Base-by-base conservation (phyloP, 1,140 invertebrate species). In the Hyles vespertilio region DNA sequence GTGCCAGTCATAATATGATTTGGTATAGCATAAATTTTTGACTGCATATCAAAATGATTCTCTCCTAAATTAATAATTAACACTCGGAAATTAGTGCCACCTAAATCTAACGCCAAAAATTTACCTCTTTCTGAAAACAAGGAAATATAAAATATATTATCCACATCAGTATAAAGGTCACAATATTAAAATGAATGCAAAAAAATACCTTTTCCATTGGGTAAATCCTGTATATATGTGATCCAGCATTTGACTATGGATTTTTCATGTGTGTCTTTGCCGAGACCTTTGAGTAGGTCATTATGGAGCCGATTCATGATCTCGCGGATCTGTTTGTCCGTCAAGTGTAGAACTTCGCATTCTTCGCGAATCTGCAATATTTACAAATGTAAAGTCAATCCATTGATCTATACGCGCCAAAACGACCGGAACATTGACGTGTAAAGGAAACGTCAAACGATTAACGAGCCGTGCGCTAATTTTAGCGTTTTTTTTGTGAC, bases 61-160 rank as follows among this genome's bases (percentile, higher is more conserved):
- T 94, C 93, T 32, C 94, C 94, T 45, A 99, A 90, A 59, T 96
- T 94, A 71, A 99, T 98, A 2, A 99, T 91, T 32, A 99, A 89
- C 5, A 99, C 98, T 61, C 99, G 93, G 90, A 99, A 99, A 88
- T 99, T 99, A 11, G 98, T 99, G 1, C 99, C 99, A 32, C 99
- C 99, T 65, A 99, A 92, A 91, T 99, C 99, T 60, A 99, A 90
- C 0, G 99, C 98, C 75, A 99, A 89, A 84, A 98, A 99, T 90
- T 98, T 97, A 49, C 99, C 99, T 58, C 92, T 91, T 91, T 99
- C 98, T 96, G 75, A 77, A 22, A 89, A 83, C 48, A 72, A 73
- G 68, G 72, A 67, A 56, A 36, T 48, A 45, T 44, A 40, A 12
- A 58, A 10, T 48, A 12, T 50, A 59, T 12, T 54, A 56, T 11